Conservation (phyloP, 2,797 vertebrate genomes). For the Schizopygopsis pylzovi region DNA sequence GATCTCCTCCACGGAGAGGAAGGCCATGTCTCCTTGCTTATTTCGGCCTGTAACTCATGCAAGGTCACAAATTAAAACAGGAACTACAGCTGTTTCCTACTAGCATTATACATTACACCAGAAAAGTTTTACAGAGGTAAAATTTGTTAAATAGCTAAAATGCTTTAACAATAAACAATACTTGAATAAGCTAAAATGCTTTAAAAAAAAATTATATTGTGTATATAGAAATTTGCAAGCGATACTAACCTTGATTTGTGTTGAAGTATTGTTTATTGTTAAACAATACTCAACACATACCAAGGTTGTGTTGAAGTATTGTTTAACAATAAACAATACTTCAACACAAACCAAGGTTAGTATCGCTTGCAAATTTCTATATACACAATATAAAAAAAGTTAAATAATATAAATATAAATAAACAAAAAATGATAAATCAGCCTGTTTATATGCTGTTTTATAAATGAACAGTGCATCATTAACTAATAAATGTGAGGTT, state of each 20-base stretch:
- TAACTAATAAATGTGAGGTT: not conserved
- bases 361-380: not conserved
- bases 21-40: constrained; percentile 82
- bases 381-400: not conserved
- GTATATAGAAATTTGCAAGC: too few species aligned
- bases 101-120: not conserved
- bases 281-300: too few species aligned
- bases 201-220: too few species aligned
- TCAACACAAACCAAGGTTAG: not conserved
- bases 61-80: not conserved
- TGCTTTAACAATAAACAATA: not conserved
- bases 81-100: not conserved
- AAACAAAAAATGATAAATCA: not conserved
- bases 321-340: not conserved
- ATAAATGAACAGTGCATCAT: not conserved
- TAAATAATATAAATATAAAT: not conserved
- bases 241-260: too few species aligned
- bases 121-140: not conserved
- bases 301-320: too few species aligned
- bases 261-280: too few species aligned
- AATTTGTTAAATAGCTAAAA: not conserved
- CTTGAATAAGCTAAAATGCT: not conserved
- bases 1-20: constrained; percentile 89
- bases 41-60: constrained; percentile 76
- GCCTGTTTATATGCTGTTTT: not conserved